phyloP scores from a whole-genome alignment of 2,888 invertebrate genomes.

The Lagria hirta region DNA sequence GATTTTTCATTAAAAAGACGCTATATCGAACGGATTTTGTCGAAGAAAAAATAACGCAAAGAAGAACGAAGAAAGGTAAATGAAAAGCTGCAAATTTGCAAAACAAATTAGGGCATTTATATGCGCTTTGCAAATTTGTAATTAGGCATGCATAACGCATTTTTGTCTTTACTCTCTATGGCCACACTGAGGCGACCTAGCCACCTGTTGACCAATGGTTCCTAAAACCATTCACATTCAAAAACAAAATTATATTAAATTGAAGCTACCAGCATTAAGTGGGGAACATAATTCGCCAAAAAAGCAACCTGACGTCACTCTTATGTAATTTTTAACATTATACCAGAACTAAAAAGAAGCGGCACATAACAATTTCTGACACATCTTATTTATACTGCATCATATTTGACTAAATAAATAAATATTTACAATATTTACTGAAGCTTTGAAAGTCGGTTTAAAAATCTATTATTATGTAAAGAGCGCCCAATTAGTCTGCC shows the following conservation, averaged over 20 bases:
- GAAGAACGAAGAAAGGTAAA: slow-evolving; percentile 4
- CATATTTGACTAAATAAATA: too few species aligned
- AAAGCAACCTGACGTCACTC: slow-evolving; percentile 22
- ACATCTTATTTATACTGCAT: too few species aligned
- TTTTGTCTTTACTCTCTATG: slow-evolving; percentile 6
- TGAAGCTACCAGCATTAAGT: slow-evolving; percentile 2
- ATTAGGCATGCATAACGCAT: slow-evolving; percentile 9
- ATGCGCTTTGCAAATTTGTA: slow-evolving; percentile 2
- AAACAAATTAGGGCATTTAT: not conserved
- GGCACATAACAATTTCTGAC: too few species aligned
- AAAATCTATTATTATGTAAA: too few species aligned
- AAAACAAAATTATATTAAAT: slow-evolving; percentile 2
- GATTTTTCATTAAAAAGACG: slow-evolving; percentile 6
- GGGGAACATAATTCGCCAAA: slow-evolving; percentile 14
- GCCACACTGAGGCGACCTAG: slow-evolving; percentile 11
- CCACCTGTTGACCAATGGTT: slow-evolving; percentile 10
- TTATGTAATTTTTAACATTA: slow-evolving; percentile 23
- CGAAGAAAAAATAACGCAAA: not conserved
- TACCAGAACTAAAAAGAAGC: slow-evolving; percentile 14
- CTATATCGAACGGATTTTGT: not conserved
- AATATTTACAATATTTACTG: too few species aligned
- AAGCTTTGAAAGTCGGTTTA: too few species aligned
- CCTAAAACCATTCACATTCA: slow-evolving; percentile 2
- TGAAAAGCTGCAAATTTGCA: not conserved
- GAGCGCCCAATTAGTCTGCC: too few species aligned